Evolutionary conservation across 1,140 invertebrate genomes (phyloP).

Genomic region (Cephus cinctus): DNA sequence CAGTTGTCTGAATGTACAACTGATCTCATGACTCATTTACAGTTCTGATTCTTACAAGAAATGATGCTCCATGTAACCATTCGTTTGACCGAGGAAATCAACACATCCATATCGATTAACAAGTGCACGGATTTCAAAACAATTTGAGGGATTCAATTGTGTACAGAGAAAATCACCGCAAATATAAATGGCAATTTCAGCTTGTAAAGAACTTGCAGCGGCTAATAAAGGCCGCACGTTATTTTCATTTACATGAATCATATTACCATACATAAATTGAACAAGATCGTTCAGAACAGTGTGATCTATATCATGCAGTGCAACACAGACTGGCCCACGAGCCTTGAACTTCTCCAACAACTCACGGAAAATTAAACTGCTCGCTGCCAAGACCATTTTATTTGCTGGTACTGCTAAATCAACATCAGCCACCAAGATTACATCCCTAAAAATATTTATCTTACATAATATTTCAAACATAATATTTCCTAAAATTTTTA

Average conservation of each 20-base stretch:
- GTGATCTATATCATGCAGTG: conserved; percentile 81
- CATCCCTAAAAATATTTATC: conserved; percentile 84
- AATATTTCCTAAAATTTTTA: no score
- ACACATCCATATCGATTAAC: conserved; percentile 91
- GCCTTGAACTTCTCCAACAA: conserved; percentile 97
- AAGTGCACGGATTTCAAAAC: conserved; percentile 92
- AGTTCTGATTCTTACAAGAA: conserved; percentile 78
- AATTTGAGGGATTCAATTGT: conserved; percentile 92
- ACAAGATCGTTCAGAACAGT: conserved; percentile 76
- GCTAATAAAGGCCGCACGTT: conserved; percentile 90
- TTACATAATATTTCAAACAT: no score
- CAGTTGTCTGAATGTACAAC: no score
- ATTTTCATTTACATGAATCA: conserved; percentile 88
- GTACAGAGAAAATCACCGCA: conserved; percentile 91
- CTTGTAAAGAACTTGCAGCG: conserved; percentile 88
- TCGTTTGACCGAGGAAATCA: conserved; percentile 78
- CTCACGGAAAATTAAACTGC: conserved; percentile 93
- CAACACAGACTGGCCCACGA: conserved; percentile 77
- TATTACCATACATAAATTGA: conserved; percentile 89
- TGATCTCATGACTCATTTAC: conserved; percentile 5
- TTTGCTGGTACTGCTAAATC: conserved; percentile 80
- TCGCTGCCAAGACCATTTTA: conserved; percentile 89
- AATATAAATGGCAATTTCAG: conserved; percentile 87
- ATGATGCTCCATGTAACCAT: conserved; percentile 88
- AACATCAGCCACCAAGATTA: conserved; percentile 76